These are phyloP conservation scores for Probosciger aterrimus DNA, from an alignment of 2,113 vertebrate species.

Conservation along the genomic window DNA sequence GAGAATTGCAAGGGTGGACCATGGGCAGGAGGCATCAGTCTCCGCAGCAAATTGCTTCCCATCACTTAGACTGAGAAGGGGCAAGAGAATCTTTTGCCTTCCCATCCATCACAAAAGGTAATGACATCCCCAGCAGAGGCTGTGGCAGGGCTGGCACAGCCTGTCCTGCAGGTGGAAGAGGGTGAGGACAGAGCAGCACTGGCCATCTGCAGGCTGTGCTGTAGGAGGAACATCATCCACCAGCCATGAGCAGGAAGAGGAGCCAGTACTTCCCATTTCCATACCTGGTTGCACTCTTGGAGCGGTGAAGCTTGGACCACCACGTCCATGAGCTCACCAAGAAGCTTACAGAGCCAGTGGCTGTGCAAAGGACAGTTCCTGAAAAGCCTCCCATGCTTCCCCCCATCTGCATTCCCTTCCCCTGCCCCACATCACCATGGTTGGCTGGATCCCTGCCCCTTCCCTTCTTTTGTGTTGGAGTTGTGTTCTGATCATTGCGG, in stretches of 20 bases:
- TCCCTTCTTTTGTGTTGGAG: not conserved
- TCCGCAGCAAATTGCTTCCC: not conserved
- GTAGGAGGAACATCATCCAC: fast-evolving
- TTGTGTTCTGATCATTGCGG: not conserved
- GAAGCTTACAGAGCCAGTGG: not conserved
- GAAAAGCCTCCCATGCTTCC: constrained; percentile 55
- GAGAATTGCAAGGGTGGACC: not conserved
- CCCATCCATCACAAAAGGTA: not conserved
- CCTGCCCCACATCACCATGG: not conserved
- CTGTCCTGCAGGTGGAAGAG: fast-evolving
- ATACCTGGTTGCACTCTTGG: not conserved
- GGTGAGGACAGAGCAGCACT: not conserved
- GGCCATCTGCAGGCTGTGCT: not conserved
- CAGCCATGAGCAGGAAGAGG: fast-evolving
- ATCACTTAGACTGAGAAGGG: not conserved
- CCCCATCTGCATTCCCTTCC: constrained; percentile 4
- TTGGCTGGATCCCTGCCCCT: constrained; percentile 17
- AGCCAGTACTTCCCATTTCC: not conserved
- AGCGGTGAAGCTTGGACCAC: not conserved
- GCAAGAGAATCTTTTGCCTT: not conserved
- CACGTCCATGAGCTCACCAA: fast-evolving
- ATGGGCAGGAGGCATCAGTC: not conserved
- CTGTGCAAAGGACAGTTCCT: not conserved
- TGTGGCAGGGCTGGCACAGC: fast-evolving
- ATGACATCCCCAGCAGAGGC: not conserved